Evolutionary conservation across 2,113 vertebrate genomes (phyloP).

Genomic region (Perca schrenkii): DNA sequence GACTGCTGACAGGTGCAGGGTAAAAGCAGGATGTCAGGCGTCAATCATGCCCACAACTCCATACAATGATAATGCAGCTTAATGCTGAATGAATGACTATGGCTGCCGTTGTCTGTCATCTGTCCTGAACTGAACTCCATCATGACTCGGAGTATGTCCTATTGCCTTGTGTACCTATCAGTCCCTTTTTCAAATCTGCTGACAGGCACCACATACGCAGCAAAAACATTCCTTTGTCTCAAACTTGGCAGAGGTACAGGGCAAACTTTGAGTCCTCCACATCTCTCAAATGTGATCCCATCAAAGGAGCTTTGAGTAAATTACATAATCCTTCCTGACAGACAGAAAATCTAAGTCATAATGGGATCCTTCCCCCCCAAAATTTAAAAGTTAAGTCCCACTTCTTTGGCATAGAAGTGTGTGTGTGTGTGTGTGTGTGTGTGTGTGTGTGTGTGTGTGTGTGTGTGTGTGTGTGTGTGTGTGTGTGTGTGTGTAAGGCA

Average conservation of each 20-base stretch:
- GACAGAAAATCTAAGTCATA: conserved; percentile 53
- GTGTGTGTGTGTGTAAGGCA: not conserved
- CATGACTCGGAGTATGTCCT: conserved; percentile 8
- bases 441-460: conserved; percentile 1
- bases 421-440: conserved; percentile 7
- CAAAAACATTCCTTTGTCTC: conserved; percentile 61
- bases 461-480: conserved; percentile 16
- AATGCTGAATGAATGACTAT: conserved; percentile 25
- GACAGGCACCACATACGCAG: conserved; percentile 51
- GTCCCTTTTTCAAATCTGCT: conserved; percentile 56
- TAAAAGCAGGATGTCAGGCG: conserved; percentile 16
- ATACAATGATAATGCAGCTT: conserved; percentile 15
- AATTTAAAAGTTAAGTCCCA: conserved; percentile 34
- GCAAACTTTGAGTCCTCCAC: conserved; percentile 55
- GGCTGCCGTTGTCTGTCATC: conserved; percentile 3
- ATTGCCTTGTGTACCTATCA: conserved; percentile 37
- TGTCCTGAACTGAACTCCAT: conserved; percentile 41
- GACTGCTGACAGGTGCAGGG: conserved; percentile 16
- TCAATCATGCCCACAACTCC: conserved; percentile 9
- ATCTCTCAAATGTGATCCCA: conserved; percentile 64
- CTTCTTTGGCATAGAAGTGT: not conserved
- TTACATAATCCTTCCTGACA: conserved; percentile 70
- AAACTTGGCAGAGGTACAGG: conserved; percentile 58
- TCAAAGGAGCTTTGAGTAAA: conserved; percentile 68
- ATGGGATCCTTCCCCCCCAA: conserved; percentile 40